Base-by-base conservation (phyloP, 2,113 vertebrate species). In the Lichenostomus cassidix region DNA sequence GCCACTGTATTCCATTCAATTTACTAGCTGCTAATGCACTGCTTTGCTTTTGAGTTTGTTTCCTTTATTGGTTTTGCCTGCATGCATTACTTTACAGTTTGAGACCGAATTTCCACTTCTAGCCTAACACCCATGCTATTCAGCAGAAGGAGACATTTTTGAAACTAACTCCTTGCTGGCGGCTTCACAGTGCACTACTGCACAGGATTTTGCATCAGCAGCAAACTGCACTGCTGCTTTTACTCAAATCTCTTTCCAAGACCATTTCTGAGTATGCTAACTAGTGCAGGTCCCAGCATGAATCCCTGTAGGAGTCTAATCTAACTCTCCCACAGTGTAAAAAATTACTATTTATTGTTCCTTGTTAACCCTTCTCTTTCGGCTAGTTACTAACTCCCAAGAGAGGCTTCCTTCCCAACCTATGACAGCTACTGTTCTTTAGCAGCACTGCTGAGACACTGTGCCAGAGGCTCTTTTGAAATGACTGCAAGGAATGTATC, bases 271-370 rank as follows among this genome's bases (percentile, higher is more conserved):
- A 88, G 33, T 85, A 96, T 62, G 82, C 71, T 76, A 93, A 95
- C 58, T 68, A 94, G 37, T 35, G 75, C 94, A 96, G 46, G 95
- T 88, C 94, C 63, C 82, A 71, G 95, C 96, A 93, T 39, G 95
- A 95, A 76, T 73, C 85, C 75, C 79, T n/a, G 62, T 80, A n/a
- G 85, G 90, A 96, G 85, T 92, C 63, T 71, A 85, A 74, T 80
- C 6, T 88, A 87, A 90, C 75, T 73, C 68, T 90, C 78, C 33
- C 1, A 19, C 62, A 64, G 27, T 73, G 71, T 90, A 86, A 96
- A 95, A 94, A 93, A 90, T 19, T 5, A 76, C 67, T 94, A 80
- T 64, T 92, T 94, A 78, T 77, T 94, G 88, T 82, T 94, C 23
- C 28, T 62, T 39, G 18, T 96, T 93, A 96, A 94, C 63, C 60